These are phyloP conservation scores for Anneissia japonica DNA, from an alignment of 35 echinoderm and acorn worm species.

Conservation along the genomic window DNA sequence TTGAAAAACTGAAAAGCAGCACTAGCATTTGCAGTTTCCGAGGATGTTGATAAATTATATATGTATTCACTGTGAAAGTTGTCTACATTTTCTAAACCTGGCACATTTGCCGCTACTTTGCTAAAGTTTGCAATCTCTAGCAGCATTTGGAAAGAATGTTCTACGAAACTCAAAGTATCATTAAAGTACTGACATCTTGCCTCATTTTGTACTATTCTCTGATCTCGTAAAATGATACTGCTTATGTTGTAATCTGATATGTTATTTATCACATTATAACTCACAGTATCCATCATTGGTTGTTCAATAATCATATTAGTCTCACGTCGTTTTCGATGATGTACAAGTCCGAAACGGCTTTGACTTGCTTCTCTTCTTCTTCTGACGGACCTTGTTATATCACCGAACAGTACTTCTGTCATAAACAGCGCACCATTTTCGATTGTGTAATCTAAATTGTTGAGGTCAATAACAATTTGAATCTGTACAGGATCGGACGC, in stretches of 20 bases:
- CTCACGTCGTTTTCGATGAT: neutral
- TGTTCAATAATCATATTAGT: neutral
- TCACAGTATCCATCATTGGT: neutral
- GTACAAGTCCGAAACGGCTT: neutral
- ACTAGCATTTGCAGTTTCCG: too few species aligned
- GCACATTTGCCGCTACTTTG: neutral
- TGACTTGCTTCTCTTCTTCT: neutral
- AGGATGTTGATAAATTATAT: neutral
- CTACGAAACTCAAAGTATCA: neutral
- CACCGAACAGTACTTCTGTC: neutral
- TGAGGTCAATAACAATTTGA: neutral
- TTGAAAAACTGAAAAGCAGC: neutral
- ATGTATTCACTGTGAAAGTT: neutral
- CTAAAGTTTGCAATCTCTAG: neutral
- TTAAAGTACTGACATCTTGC: neutral
- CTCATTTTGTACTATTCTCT: neutral
- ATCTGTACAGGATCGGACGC: neutral
- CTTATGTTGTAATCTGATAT: neutral
- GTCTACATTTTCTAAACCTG: neutral
- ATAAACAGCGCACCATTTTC: neutral
- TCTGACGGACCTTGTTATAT: neutral
- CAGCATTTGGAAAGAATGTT: neutral
- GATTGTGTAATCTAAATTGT: neutral
- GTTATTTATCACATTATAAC: neutral
- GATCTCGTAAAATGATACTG: neutral